phyloP scores from a whole-genome alignment of 2,888 invertebrate genomes.

The Yponomeuta sedellus region DNA sequence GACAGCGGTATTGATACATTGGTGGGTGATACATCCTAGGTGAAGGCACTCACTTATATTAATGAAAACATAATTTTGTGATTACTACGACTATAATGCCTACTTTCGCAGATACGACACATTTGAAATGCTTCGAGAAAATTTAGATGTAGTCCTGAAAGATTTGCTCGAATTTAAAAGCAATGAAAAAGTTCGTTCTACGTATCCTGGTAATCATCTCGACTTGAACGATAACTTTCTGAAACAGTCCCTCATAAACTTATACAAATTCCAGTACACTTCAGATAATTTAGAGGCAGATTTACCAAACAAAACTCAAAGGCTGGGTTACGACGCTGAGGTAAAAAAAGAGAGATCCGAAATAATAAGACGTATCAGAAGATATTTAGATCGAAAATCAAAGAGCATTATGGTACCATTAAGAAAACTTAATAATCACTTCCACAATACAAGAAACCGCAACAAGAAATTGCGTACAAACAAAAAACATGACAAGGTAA shows the following conservation, averaged over 20 bases:
- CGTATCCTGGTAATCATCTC: slow-evolving; percentile 56
- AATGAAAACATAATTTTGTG: too few relatives aligned
- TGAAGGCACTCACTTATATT: too few relatives aligned
- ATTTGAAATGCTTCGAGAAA: slow-evolving; percentile 91
- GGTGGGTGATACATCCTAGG: too few relatives aligned
- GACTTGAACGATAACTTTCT: slow-evolving; percentile 46
- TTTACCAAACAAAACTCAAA: slow-evolving; percentile 25
- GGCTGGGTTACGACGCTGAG: slow-evolving; percentile 27
- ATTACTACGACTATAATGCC: neutral
- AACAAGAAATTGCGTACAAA: neutral
- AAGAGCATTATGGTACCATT: slow-evolving; percentile 34
- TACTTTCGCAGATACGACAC: slow-evolving; percentile 81
- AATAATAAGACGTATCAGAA: slow-evolving; percentile 52
- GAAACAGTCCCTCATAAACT: slow-evolving; percentile 20
- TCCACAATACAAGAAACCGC: slow-evolving; percentile 23
- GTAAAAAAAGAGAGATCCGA: slow-evolving; percentile 31
- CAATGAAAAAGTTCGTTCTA: slow-evolving; percentile 39
- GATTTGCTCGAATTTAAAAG: slow-evolving; percentile 79
- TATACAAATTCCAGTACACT: slow-evolving; percentile 17
- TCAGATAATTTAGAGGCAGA: slow-evolving; percentile 29
- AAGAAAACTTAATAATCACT: slow-evolving; percentile 33
- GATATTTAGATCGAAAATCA: slow-evolving; percentile 49
- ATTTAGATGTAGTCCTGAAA: slow-evolving; percentile 81
- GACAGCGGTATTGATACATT: too few relatives aligned
- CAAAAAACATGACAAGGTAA: neutral